A percentile compares a stretch with the other conserved stretches of the same genome.
These are phyloP conservation scores for Halichoeres trimaculatus DNA, from an alignment of 2,113 vertebrate genomes.

Conservation along the genomic window DNA sequence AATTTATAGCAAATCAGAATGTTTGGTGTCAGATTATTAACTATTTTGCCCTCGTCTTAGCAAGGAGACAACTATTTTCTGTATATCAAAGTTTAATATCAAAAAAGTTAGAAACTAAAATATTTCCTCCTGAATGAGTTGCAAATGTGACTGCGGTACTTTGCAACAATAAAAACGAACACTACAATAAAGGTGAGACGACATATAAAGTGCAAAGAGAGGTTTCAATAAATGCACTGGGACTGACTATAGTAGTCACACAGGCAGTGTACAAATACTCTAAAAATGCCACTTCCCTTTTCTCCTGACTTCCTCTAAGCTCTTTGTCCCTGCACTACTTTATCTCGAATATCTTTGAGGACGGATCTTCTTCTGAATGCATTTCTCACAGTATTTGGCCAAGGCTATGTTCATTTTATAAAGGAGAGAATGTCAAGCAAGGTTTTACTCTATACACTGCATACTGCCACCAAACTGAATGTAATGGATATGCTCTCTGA, in stretches of 20 bases:
- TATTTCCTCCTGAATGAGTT: constrained; percentile 63
- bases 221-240: constrained; percentile 79
- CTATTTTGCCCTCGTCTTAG: constrained; percentile 38
- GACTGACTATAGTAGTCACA: constrained; percentile 72
- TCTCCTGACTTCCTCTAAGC: constrained; percentile 21
- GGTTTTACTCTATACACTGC: constrained; percentile 40
- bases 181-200: constrained; percentile 71
- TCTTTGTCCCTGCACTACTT: constrained; percentile 25
- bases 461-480: constrained; percentile 44
- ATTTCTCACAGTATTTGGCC: constrained; percentile 67
- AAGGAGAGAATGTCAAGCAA: constrained; percentile 43
- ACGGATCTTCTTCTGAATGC: constrained; percentile 39
- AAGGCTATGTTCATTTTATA: constrained; percentile 57
- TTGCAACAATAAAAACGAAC: constrained; percentile 62
- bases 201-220: constrained; percentile 80
- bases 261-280: constrained; percentile 75
- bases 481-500: constrained; percentile 40
- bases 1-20: constrained; percentile 30
- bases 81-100: constrained; percentile 65
- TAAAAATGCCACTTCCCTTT: constrained; percentile 75
- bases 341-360: constrained; percentile 18
- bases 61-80: constrained; percentile 50
- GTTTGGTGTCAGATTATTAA: constrained; percentile 39
- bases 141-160: constrained; percentile 60
- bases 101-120: constrained; percentile 69